A percentile compares a stretch with the other conserved stretches of the same genome.
These are phyloP conservation scores for Andrena haemorrhoa DNA, from an alignment of 2,888 invertebrate genomes.

Conservation along the genomic window DNA sequence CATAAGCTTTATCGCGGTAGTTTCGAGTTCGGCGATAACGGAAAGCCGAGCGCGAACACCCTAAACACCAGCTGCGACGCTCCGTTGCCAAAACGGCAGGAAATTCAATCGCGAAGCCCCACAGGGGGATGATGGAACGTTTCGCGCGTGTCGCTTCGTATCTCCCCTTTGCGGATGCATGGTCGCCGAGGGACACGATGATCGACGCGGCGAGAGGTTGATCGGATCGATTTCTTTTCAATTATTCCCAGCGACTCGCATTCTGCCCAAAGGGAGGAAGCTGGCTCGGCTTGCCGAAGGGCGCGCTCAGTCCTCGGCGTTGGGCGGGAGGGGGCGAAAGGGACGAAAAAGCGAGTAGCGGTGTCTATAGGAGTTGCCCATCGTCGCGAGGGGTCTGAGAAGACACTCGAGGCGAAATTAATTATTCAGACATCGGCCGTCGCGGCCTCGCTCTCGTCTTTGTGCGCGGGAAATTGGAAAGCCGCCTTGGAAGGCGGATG, in stretches of 20 bases:
- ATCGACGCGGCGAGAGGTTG: slow-evolving; percentile 1
- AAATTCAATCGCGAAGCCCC: slow-evolving; percentile 51
- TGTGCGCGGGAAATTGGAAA: slow-evolving; percentile 71
- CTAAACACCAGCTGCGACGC: neutral
- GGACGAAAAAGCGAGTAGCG: slow-evolving; percentile 54
- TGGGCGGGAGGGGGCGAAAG: slow-evolving; percentile 31
- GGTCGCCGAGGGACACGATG: neutral
- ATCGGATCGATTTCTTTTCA: neutral
- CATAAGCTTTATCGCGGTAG: neutral
- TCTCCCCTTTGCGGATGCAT: neutral
- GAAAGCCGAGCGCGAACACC: neutral
- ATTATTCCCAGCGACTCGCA: neutral
- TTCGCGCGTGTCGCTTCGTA: slow-evolving; percentile 5
- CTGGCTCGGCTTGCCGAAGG: neutral
- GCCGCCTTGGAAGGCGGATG: slow-evolving; percentile 55
- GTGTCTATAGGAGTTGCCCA: slow-evolving; percentile 57
- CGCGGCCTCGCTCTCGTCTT: slow-evolving; percentile 66
- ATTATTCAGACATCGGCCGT: slow-evolving; percentile 71
- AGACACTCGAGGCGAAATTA: slow-evolving; percentile 70
- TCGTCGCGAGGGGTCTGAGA: slow-evolving; percentile 66
- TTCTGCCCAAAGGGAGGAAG: neutral
- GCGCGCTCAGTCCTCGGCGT: slow-evolving; percentile 21
- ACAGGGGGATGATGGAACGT: slow-evolving; percentile 7
- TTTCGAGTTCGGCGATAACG: neutral
- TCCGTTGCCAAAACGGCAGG: slow-evolving; percentile 19